A percentile compares a stretch with the other conserved stretches of the same genome.
These are phyloP conservation scores for Holothuria leucospilota DNA, from an alignment of 53 echinoderm and acorn worm species.

Conservation along the genomic window DNA sequence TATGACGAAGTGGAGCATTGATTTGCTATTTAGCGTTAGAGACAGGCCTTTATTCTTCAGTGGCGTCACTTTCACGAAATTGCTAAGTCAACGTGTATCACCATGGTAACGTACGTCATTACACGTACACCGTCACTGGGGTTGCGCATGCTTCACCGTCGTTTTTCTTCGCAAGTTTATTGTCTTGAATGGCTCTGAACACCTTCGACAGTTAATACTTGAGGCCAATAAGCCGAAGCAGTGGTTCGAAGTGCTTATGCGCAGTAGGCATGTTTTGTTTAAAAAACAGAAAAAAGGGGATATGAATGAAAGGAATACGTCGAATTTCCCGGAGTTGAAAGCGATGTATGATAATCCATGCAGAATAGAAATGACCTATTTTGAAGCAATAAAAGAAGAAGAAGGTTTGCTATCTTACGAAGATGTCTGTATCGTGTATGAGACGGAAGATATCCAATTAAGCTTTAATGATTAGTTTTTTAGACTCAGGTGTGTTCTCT, in stretches of 20 bases:
- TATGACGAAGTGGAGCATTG: too few species aligned
- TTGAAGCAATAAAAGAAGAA: neutral
- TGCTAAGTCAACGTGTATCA: neutral
- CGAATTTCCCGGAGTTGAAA: too few species aligned
- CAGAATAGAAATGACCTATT: conserved; percentile 9
- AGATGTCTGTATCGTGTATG: neutral
- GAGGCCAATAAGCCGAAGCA: too few species aligned
- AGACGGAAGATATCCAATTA: conserved; percentile 10
- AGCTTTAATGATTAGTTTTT: conserved; percentile 34
- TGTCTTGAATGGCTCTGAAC: neutral
- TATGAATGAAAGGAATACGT: too few species aligned
- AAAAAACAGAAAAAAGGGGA: too few species aligned
- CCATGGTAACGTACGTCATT: conserved; percentile 34
- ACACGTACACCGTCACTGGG: conserved; percentile 10
- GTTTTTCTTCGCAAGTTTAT: conserved; percentile 30
- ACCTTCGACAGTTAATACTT: too few species aligned
- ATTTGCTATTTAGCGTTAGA: too few species aligned
- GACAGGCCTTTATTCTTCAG: neutral
- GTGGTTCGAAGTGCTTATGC: too few species aligned
- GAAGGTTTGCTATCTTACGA: conserved; percentile 21
- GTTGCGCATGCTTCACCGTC: conserved; percentile 11
- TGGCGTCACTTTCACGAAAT: conserved; percentile 27
- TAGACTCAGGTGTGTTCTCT: conserved; percentile 28
- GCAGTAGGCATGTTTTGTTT: too few species aligned
- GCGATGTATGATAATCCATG: neutral